Percentiles rank a stretch among this genome's conserved stretches.
Evolutionary conservation across 2,797 vertebrate species (phyloP).

Genomic region (Sebastes taczanowskii): DNA sequence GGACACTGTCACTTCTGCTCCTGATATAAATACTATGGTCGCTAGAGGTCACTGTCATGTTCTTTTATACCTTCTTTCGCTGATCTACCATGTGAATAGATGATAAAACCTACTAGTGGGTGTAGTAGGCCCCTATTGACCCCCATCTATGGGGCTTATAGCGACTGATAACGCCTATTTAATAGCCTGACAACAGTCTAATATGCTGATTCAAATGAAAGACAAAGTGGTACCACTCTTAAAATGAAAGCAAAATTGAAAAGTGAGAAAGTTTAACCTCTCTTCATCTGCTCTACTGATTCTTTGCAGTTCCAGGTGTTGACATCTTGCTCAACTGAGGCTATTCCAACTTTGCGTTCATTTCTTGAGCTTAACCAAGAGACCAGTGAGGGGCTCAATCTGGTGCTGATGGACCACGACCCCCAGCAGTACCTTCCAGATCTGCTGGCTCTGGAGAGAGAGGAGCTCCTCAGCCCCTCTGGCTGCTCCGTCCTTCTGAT

Average conservation of each 20-base stretch:
- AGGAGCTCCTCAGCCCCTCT: slow-evolving; percentile 56
- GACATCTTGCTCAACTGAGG: slow-evolving; percentile 63
- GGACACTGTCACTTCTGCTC: too few relatives aligned
- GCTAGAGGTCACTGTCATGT: too few relatives aligned
- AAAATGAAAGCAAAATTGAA: background rate
- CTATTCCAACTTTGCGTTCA: slow-evolving; percentile 52
- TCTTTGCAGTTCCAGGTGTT: slow-evolving; percentile 77
- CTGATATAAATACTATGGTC: too few relatives aligned
- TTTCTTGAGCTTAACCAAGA: slow-evolving; percentile 18
- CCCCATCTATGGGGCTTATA: too few relatives aligned
- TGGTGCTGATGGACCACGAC: slow-evolving; percentile 81
- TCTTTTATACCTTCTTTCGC: rapidly evolving
- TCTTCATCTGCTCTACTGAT: background rate
- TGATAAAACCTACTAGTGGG: too few relatives aligned
- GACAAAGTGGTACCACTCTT: background rate
- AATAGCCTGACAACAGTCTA: too few relatives aligned
- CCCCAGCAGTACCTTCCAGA: slow-evolving; percentile 69
- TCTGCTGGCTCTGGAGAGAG: slow-evolving; percentile 67
- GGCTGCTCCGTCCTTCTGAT: slow-evolving; percentile 71
- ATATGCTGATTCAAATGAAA: background rate
- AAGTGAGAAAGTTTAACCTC: background rate
- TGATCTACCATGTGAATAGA: too few relatives aligned
- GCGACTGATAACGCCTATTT: too few relatives aligned
- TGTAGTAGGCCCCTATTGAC: too few relatives aligned
- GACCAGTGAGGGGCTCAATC: slow-evolving; percentile 24